A percentile compares a stretch with the other conserved stretches of the same genome.
These are phyloP conservation scores for Xestia xanthographa DNA, from an alignment of 2,888 invertebrate genomes.

Conservation along the genomic window DNA sequence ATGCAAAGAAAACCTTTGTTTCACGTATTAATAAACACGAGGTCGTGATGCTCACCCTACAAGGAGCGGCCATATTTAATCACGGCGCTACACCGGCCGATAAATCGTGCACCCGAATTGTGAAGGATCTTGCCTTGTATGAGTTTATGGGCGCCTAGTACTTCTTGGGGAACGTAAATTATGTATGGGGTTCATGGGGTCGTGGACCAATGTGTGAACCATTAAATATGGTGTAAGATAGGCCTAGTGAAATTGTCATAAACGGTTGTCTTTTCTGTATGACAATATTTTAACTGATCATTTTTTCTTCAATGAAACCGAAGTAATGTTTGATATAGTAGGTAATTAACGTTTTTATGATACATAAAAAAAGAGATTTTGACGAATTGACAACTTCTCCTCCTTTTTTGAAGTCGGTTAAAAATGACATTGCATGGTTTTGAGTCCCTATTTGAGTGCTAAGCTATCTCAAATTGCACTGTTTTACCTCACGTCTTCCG, in stretches of 20 bases:
- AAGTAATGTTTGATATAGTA: background rate
- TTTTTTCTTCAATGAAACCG: background rate
- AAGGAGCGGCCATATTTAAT: slow-evolving; percentile 79
- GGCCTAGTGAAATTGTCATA: background rate
- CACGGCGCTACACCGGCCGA: slow-evolving; percentile 76
- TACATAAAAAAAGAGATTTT: no score
- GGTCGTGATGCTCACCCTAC: slow-evolving; percentile 52
- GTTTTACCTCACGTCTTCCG: background rate
- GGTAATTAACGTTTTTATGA: background rate
- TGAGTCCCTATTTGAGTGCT: background rate
- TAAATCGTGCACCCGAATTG: slow-evolving; percentile 76
- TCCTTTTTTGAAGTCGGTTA: no score
- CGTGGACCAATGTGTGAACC: background rate
- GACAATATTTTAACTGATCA: background rate
- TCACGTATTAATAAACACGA: slow-evolving; percentile 44
- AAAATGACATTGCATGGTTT: background rate
- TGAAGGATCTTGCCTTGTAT: slow-evolving; percentile 75
- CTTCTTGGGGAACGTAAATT: slow-evolving; percentile 23
- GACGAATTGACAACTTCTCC: no score
- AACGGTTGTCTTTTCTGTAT: background rate
- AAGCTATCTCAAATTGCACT: no score
- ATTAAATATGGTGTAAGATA: background rate
- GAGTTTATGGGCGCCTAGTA: slow-evolving; percentile 70
- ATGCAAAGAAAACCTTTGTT: slow-evolving; percentile 29
- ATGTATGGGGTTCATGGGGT: slow-evolving; percentile 30